Evolutionary conservation across 2,888 invertebrate genomes (phyloP), one percentile per base, ranked within the genome.

Genomic region (Drosophila anomalata): DNA sequence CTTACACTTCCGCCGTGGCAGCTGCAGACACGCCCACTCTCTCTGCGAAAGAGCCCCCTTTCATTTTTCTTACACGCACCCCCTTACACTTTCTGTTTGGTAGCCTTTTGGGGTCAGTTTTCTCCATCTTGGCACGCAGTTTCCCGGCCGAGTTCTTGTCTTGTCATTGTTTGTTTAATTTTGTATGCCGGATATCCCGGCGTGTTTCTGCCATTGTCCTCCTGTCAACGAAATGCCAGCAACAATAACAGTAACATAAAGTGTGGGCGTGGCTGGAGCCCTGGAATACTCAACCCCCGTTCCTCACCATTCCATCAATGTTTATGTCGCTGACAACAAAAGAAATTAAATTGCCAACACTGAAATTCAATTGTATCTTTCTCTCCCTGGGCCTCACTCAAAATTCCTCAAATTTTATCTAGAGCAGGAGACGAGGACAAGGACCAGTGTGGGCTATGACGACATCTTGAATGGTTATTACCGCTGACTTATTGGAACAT

Each of bases 161-260:
- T 73, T 88, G 82, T 88, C 87, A 87, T 85, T 88, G 87, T 78
- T 87, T 87, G 85, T 79, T 87, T 77, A 88, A 88, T 89, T 87
- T 87, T 88, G 82, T 89, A 74, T 76, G 75, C 77, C 80, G 85
- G 87, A 88, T 80, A 77, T 76, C 87, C 84, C 77, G 77, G 78
- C 81, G 73, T 84, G 79, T 75, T 75, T 75, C 71, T 81, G 53
- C 83, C 73, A 87, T 88, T 88, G 87, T 85, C 80, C 77, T 85
- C 76, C 78, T 88, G 84, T 86, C 78, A 84, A 69, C 77, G 73
- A 73, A 78, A 80, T 65, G 73, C 76, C 74, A 84, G 58, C 78
- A 76, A 63, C 75, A 69, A 73, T 60, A 74, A 72, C 73, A 78
- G 72, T 76, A 71, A 77, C 69, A 59, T 75, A 57, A 59, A 62